phyloP scores from a whole-genome alignment of 2,797 vertebrate genomes.

The Sebastes diploproa region DNA sequence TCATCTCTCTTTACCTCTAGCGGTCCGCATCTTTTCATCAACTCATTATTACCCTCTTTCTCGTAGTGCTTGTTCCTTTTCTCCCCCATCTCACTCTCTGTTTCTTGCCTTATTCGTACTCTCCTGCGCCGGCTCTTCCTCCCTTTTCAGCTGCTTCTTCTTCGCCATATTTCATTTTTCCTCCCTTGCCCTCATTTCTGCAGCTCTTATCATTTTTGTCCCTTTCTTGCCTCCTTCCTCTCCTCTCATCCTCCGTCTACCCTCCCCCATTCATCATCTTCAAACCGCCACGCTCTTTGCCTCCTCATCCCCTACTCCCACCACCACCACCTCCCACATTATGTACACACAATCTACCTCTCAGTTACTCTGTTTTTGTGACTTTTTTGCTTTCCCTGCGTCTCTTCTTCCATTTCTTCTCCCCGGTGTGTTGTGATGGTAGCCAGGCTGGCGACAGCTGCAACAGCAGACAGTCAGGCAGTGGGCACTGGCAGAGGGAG shows the following conservation, averaged over 20 bases:
- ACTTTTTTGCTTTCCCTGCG: constrained; percentile 18
- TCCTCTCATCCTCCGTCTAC: constrained; percentile 18
- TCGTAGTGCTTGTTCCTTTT: constrained; percentile 9
- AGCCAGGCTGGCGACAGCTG: constrained; percentile 72
- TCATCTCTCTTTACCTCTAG: constrained; percentile 62
- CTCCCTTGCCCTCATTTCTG: constrained; percentile 54
- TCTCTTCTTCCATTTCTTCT: constrained; percentile 58
- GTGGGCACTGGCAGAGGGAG: constrained; percentile 27
- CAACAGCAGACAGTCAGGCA: constrained; percentile 61
- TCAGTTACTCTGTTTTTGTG: constrained; percentile 31
- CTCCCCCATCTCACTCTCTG: not conserved
- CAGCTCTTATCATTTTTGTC: constrained; percentile 49
- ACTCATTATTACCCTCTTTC: constrained; percentile 40
- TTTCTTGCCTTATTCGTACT: not conserved
- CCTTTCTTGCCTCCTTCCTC: constrained; percentile 28
- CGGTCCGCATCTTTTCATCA: constrained; percentile 60
- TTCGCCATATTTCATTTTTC: constrained; percentile 35
- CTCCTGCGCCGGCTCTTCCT: not conserved
- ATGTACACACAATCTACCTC: constrained; percentile 40
- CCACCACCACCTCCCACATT: constrained; percentile 3
- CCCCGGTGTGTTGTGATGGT: constrained; percentile 58
- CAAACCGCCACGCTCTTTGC: constrained; percentile 29
- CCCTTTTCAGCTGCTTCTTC: constrained; percentile 24
- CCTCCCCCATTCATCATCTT: constrained; percentile 46
- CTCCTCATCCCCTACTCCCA: constrained; percentile 1